Evolutionary conservation across 2,113 vertebrate genomes (phyloP).

Genomic region (Centropus bengalensis): DNA sequence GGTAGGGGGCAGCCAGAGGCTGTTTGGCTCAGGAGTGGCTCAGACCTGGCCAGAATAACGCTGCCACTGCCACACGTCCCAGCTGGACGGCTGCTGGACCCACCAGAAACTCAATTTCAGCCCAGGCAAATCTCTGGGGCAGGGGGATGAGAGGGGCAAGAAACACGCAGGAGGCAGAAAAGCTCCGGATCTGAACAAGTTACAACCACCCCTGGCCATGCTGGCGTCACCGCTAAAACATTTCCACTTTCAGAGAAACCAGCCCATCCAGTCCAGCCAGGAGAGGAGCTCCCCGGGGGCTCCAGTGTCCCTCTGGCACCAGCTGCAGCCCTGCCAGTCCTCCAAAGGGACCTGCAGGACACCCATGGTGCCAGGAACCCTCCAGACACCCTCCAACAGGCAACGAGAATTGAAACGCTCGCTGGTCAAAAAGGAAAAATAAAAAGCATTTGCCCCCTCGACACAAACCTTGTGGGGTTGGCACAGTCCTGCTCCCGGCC

Average conservation of each 20-base stretch:
- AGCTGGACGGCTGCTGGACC: background rate
- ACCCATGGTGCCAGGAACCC: background rate
- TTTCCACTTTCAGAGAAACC: conserved; percentile 51
- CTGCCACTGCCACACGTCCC: background rate
- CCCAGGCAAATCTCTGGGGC: background rate
- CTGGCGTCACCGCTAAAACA: conserved; percentile 58
- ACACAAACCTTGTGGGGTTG: fast-evolving
- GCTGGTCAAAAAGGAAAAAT: background rate
- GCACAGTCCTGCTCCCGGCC: fast-evolving
- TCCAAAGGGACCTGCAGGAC: background rate
- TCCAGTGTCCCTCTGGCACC: background rate
- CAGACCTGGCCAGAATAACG: background rate
- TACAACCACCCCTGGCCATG: conserved; percentile 7
- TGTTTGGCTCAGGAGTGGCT: background rate
- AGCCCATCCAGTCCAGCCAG: conserved; percentile 46
- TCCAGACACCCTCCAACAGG: background rate
- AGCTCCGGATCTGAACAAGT: conserved; percentile 32
- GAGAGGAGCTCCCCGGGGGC: background rate
- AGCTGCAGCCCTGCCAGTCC: background rate
- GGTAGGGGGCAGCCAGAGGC: background rate
- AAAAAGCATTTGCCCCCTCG: background rate
- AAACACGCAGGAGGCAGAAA: background rate
- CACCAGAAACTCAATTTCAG: background rate
- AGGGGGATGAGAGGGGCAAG: conserved; percentile 1
- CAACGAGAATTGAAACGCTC: background rate